Base-by-base conservation (phyloP, 1,140 invertebrate genomes). In the Holcopasites calliopsidis region DNA sequence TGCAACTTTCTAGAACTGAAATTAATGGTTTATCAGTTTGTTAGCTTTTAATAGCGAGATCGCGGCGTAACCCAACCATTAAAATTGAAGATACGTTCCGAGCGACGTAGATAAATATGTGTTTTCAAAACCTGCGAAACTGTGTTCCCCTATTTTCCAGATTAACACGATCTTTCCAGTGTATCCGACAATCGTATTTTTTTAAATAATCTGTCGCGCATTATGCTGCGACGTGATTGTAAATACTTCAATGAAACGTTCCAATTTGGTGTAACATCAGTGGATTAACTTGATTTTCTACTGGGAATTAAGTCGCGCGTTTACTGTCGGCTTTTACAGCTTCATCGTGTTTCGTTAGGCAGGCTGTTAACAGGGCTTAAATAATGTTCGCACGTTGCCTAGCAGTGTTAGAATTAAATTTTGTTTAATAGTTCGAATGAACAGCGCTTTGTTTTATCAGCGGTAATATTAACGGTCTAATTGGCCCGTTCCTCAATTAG, bases 1-100 rank as follows among this genome's bases (percentile, higher is more conserved):
- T 52, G 65, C 42, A 83, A 83, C 66, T 83, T 83, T 64, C 65
- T 60, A 44, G 44, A 70, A 81, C 55, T 68, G 81, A 82, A 82
- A 83, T 82, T 82, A 82, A 83, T 73, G 54, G 54, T 69, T 68
- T 69, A 75, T 75, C 65, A 69, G 49, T 42, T n/a, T 11, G 13
- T 16, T 8, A 10, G 54, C 64, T 40, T 69, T 75, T 75, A 60
- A 75, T 52, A 52, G 16, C 28, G 38, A 38, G 23, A 42, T 44
- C 26, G 18, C 33, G 18, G 38, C 13, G 18, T 40, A 13, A 18
- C 44, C 23, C 47, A 10, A 44, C 28, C 54, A 52, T 50, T 69
- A 69, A 75, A 69, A 75, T 40, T 42, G 54, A 35, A 23, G 8
- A 60, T 69, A 35, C 58, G 42, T 57, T 57, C 8, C 23, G 38